Evolutionary conservation across 2,797 vertebrate species (phyloP), one percentile per base, ranked within the genome.

Genomic region (Ctenochaetus hawaiiensis): DNA sequence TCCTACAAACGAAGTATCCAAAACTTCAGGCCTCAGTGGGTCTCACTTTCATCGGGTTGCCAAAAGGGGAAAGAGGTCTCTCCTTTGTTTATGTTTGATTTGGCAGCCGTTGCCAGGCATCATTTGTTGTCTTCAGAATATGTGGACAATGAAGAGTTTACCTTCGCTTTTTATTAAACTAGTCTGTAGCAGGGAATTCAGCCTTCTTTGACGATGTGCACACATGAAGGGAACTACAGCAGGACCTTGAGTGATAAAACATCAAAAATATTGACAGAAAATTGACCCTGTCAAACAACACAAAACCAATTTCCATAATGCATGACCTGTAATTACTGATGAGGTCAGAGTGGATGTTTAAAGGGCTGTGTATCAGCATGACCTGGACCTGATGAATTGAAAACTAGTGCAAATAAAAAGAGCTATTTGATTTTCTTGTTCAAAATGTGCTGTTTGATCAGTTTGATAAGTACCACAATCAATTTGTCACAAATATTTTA

Each of bases 301-400:
- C 80, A 88, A 86, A 90, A 78, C 74, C 82, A 89, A 89, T 92
- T 88, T 90, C 89, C 86, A 91, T 93, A 92, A 94, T 93, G 91
- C 85, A 75, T 87, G 83, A 91, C 91, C 89, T 91, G 82, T 91
- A 91, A 93, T 93, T 91, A 91, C 87, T 87, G 85, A 93, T 89
- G 90, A 91, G 92, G 93, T 93, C 92, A 91, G 75, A 26, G 78
- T 34, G 74, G 67, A 84, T 77, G 83, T 70, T 86, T 62, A 91
- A 81, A 79, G 72, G 79, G 66, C 77, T 48, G 66, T 85, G 88
- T 82, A 67, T 81, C 64, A 63, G 57, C 65, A 73, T 86, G 82
- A 89, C 75, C 81, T 57, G 41, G n/a, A 52, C 39, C 45, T 54
- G 20, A 72, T 82, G 80, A 83, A 78, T 66, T 81, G 73, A 58